Conservation (phyloP, 2,797 vertebrate species). For the Bufotes viridis region DNA sequence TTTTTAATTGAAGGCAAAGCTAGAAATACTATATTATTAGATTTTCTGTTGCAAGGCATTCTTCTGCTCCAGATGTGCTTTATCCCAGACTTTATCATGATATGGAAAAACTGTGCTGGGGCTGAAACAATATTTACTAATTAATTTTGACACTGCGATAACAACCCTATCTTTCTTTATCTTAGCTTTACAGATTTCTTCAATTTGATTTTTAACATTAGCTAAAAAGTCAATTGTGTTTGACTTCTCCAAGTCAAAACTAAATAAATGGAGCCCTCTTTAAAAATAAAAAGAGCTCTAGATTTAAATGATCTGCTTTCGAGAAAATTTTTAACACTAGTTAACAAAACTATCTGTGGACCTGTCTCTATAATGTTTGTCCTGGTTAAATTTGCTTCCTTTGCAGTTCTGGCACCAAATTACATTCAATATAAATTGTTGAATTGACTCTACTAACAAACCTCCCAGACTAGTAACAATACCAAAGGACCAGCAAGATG, state of each 20-base stretch:
- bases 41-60: constrained; percentile 5
- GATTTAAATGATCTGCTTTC: neutral
- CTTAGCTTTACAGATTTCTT: constrained; percentile 10
- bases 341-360: neutral
- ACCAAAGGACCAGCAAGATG: too few relatives aligned
- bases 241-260: neutral
- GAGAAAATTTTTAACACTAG: neutral
- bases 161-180: constrained; percentile 16
- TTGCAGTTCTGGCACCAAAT: too few relatives aligned
- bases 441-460: too few relatives aligned
- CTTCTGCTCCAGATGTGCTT: constrained; percentile 26
- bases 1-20: constrained; percentile 20
- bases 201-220: neutral
- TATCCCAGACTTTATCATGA: neutral
- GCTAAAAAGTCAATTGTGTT: neutral
- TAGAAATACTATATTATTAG: constrained; percentile 4
- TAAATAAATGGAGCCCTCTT: neutral
- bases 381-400: too few relatives aligned
- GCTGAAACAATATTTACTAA: constrained; percentile 31
- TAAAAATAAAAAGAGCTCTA: neutral
- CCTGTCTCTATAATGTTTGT: neutral
- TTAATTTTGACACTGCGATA: constrained; percentile 24
- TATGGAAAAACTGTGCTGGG: neutral
- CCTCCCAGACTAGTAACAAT: too few relatives aligned
- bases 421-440: too few relatives aligned